Percentiles rank a stretch among this genome's conserved stretches.
Evolutionary conservation across 2,888 invertebrate genomes (phyloP).

Genomic region (Agriotes lineatus): DNA sequence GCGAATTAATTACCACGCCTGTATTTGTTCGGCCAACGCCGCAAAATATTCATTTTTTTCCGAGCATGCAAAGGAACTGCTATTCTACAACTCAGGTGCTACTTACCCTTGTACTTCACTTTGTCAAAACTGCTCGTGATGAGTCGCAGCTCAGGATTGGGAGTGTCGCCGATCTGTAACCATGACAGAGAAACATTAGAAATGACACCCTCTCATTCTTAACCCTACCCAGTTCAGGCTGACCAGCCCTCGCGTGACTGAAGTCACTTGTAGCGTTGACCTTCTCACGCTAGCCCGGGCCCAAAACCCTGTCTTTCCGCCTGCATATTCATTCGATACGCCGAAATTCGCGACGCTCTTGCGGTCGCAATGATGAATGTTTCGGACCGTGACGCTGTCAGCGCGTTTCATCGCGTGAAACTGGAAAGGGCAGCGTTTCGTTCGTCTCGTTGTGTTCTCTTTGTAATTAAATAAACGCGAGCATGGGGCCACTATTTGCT

Average conservation of each 20-base stretch:
- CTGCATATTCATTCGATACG: conserved; percentile 8
- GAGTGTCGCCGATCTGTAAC: conserved; percentile 86
- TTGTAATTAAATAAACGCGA: too few species aligned
- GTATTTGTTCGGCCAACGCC: too few species aligned
- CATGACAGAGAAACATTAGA: conserved; percentile 40
- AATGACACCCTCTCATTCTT: conserved; percentile 42
- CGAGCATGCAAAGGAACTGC: too few species aligned
- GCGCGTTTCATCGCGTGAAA: conserved; percentile 9
- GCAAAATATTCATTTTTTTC: conserved; percentile 21
- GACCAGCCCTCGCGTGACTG: conserved; percentile 63
- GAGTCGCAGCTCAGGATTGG: conserved; percentile 87
- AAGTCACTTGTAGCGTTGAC: conserved; percentile 34
- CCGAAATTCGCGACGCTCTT: conserved; percentile 2
- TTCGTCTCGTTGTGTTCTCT: too few species aligned
- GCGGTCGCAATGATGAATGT: conserved; percentile 13
- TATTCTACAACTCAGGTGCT: too few species aligned
- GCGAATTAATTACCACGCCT: too few species aligned
- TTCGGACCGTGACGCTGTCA: conserved; percentile 19
- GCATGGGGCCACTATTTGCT: too few species aligned
- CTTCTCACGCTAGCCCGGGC: conserved; percentile 4
- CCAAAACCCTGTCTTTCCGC: background rate
- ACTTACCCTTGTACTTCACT: conserved; percentile 87
- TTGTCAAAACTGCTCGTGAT: conserved; percentile 90
- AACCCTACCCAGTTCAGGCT: conserved; percentile 44
- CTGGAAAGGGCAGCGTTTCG: conserved; percentile 7